Conservation (phyloP, 2,113 vertebrate genomes). For the Laticauda laticaudata region DNA sequence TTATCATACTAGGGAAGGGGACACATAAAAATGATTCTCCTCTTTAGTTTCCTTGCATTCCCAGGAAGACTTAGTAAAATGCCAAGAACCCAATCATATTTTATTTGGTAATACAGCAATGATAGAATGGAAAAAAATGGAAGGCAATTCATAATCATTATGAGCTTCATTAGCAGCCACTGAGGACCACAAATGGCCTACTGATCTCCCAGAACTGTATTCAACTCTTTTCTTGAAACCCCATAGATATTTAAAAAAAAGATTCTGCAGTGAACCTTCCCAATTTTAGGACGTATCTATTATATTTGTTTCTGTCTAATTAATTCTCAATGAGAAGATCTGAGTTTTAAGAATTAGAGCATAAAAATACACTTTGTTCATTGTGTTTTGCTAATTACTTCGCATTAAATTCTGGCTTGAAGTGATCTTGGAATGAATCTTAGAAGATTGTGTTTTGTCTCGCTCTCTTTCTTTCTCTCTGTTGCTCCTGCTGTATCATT, state of each 20-base stretch:
- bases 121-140: background rate
- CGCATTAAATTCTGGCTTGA: background rate
- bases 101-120: background rate
- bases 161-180: background rate
- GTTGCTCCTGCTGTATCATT: background rate
- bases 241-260: no score
- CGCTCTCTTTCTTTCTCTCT: background rate
- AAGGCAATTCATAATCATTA: background rate
- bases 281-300: background rate
- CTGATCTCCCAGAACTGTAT: background rate
- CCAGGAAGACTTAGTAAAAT: background rate
- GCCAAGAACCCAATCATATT: background rate
- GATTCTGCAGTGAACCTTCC: background rate
- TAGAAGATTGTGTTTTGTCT: background rate
- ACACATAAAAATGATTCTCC: background rate
- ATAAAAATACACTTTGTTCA: rapidly evolving
- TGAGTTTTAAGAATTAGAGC: rapidly evolving
- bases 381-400: background rate
- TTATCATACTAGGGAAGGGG: background rate
- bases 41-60: background rate
- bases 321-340: background rate
- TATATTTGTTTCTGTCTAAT: background rate
- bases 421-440: background rate
- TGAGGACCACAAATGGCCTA: background rate
- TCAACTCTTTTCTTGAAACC: background rate